A percentile compares a stretch with the other conserved stretches of the same genome.
Conservation (phyloP, 2,797 vertebrate genomes). For the Thaleichthys pacificus region DNA sequence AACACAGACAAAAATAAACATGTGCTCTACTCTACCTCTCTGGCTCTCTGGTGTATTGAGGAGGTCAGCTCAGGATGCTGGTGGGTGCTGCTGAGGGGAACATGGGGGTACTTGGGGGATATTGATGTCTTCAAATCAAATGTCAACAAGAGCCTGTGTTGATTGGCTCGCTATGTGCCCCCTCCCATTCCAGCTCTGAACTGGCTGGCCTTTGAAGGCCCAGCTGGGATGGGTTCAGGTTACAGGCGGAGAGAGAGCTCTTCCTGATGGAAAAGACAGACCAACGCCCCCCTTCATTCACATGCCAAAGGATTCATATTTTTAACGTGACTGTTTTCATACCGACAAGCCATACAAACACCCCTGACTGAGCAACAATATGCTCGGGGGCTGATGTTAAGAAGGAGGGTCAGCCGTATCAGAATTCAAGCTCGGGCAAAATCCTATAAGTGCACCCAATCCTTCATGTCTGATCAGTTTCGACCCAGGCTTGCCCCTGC, state of each 20-base stretch:
- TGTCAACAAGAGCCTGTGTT: constrained; percentile 63
- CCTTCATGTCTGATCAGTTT: constrained; percentile 37
- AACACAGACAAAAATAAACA: constrained; percentile 65
- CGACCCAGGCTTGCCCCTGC: constrained; percentile 35
- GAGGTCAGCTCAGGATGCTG: constrained; percentile 39
- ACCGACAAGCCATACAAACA: constrained; percentile 59
- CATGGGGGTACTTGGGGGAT: constrained; percentile 12
- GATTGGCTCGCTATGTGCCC: constrained; percentile 32
- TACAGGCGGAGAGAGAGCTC: constrained; percentile 36
- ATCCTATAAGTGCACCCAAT: constrained; percentile 28
- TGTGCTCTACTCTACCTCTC: background rate
- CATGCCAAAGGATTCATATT: constrained; percentile 54
- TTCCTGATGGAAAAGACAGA: constrained; percentile 59
- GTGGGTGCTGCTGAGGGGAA: constrained; percentile 33
- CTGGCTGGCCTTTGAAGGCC: constrained; percentile 63
- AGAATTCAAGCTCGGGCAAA: constrained; percentile 35
- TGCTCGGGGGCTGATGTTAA: constrained; percentile 13
- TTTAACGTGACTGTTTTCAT: constrained; percentile 51
- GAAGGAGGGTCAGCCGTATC: constrained; percentile 1
- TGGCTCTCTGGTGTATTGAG: constrained; percentile 13
- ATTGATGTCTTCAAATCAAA: constrained; percentile 56
- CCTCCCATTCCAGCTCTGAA: constrained; percentile 31
- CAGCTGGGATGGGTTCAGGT: constrained; percentile 62
- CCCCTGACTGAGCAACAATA: constrained; percentile 1
- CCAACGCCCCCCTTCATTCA: constrained; percentile 25